These are phyloP conservation scores for Panagrolaimus sp. DNA, from an alignment of 1,140 invertebrate species.

Conservation along the genomic window DNA sequence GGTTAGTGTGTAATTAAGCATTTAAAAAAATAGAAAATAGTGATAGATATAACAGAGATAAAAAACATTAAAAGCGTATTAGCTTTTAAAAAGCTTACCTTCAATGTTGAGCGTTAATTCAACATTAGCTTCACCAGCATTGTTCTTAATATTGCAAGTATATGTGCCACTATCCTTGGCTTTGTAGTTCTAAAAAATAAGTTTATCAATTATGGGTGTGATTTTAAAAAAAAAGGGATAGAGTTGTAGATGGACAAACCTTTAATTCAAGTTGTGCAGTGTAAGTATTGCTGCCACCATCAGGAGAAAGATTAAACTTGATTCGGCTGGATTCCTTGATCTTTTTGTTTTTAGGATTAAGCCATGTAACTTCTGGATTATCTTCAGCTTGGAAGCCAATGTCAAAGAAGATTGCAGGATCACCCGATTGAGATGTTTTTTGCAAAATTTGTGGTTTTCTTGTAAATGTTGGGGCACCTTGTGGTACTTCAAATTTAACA, in stretches of 20 bases:
- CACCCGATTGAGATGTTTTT: slow-evolving; percentile 56
- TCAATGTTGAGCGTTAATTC: slow-evolving; percentile 97
- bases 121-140: slow-evolving; percentile 92
- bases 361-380: slow-evolving; percentile 57
- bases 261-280: slow-evolving; percentile 58
- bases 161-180: slow-evolving; percentile 91
- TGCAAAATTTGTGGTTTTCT: slow-evolving; percentile 57
- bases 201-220: slow-evolving; percentile 15
- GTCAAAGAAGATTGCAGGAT: slow-evolving; percentile 58
- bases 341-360: slow-evolving; percentile 58
- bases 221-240: slow-evolving; percentile 4
- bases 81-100: slow-evolving; percentile 60
- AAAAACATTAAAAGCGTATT: not conserved
- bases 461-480: slow-evolving; percentile 57
- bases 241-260: slow-evolving; percentile 29
- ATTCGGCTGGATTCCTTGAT: slow-evolving; percentile 58
- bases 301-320: slow-evolving; percentile 49
- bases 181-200: slow-evolving; percentile 73
- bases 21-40: not conserved
- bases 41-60: not conserved
- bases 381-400: slow-evolving; percentile 57
- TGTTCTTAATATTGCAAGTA: slow-evolving; percentile 90
- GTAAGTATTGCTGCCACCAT: slow-evolving; percentile 55
- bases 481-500: slow-evolving; percentile 58
- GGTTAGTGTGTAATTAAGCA: not conserved